phyloP scores from a whole-genome alignment of 1,140 invertebrate genomes.

The Armadillidium nasatum region DNA sequence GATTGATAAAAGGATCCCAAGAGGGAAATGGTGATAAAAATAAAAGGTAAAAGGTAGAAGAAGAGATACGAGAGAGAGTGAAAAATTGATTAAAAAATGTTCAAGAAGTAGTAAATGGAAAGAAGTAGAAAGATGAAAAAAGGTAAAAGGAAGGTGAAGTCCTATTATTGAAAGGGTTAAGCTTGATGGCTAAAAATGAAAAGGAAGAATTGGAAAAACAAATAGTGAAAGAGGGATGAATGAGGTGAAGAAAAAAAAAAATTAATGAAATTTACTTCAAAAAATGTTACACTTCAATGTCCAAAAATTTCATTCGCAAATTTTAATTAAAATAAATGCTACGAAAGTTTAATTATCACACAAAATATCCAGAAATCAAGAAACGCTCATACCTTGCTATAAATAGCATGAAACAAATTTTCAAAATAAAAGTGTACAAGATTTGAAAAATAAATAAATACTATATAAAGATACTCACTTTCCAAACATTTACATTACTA shows the following conservation, averaged over 20 bases:
- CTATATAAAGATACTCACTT: constrained; percentile 24
- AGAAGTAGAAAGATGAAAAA: too few relatives aligned
- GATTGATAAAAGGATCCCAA: too few relatives aligned
- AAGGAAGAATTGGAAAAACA: background rate
- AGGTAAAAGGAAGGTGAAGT: too few relatives aligned
- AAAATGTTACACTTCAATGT: too few relatives aligned
- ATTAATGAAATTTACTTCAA: background rate
- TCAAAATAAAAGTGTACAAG: background rate
- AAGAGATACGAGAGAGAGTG: too few relatives aligned
- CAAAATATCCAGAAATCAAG: background rate
- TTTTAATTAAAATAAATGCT: background rate
- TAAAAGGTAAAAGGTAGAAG: too few relatives aligned
- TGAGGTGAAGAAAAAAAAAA: background rate
- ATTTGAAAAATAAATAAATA: background rate
- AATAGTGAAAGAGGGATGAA: background rate
- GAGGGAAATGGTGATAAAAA: too few relatives aligned
- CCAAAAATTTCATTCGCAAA: background rate
- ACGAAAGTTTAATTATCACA: background rate
- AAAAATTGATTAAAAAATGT: too few relatives aligned
- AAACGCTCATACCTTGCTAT: background rate
- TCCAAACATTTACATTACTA: constrained; percentile 25
- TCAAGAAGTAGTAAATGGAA: too few relatives aligned
- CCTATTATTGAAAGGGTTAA: too few relatives aligned
- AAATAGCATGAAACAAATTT: background rate
- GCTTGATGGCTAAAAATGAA: background rate